Evolutionary conservation across 2,113 vertebrate species (phyloP), one percentile per base, ranked within the genome.

Genomic region (Sander vitreus): DNA sequence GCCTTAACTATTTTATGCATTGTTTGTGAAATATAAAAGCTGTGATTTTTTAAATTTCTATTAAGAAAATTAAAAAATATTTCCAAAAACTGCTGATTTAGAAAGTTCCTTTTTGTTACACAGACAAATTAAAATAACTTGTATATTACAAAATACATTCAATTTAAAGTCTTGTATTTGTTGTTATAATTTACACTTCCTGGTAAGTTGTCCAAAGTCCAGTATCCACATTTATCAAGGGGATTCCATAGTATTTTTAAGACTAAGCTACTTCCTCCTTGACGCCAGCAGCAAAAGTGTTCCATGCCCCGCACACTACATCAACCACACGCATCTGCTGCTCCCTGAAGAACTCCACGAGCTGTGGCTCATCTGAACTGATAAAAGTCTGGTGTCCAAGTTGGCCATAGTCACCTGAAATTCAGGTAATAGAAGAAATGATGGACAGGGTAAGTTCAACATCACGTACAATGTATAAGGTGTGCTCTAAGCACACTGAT

Each of bases 341-440:
- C 0, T 89, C 70, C 19, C 55, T 76, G 84, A 99, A 97, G 85
- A 92, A 93, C 16, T 96, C 89, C 0, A 99, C 96, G 0, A 76
- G 82, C 43, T 72, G 85, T 0, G 98, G 97, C 70, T 74, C 95
- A 82, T 99, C 98, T 1, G 82, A 94, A 92, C 95, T 97, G 78
- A 3, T 0, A 0, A 45, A 27, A 64, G 93, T 90, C 57, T 86
- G 78, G 0, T 98, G 97, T 76, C 98, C 98, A 33, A 99, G 95
- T 91, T 99, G 98, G n/a, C 98, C 97, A 0, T 99, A 99, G 90
- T 96, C 96, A 68, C 98, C 98, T 99, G 78, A 16, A 85, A 88
- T 15, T 43, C 39, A 43, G 18, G 23, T 51, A 25, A 72, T 1
- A 75, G 11, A 47, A 73, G 4, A 6, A 87, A 68, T 91, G 51